These are phyloP conservation scores for Eubucco bourcierii DNA, from an alignment of 2,113 vertebrate genomes.

Conservation along the genomic window DNA sequence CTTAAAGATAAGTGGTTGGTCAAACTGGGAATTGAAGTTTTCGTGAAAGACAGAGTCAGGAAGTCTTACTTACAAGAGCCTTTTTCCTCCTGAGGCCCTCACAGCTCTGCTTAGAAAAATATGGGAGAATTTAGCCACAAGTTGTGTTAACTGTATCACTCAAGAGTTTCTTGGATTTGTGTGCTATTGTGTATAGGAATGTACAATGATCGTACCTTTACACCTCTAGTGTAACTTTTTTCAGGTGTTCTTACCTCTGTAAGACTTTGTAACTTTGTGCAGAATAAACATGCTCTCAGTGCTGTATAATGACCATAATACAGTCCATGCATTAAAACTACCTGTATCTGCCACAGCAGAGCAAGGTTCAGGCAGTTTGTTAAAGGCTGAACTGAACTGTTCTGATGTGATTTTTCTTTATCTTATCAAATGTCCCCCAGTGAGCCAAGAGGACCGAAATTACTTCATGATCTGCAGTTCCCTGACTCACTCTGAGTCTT, in stretches of 20 bases:
- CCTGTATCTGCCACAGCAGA: not conserved
- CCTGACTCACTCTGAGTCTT: not conserved
- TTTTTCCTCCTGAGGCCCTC: not conserved
- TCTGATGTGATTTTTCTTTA: not conserved
- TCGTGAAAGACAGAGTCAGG: not conserved
- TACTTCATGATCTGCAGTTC: not conserved
- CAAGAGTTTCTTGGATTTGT: not conserved
- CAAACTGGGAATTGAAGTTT: not conserved
- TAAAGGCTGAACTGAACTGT: not conserved
- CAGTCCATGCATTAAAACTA: not conserved
- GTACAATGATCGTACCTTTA: not conserved
- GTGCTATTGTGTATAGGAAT: not conserved
- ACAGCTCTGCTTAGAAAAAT: not conserved
- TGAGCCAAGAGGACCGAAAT: not conserved
- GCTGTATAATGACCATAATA: not conserved
- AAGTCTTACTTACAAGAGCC: not conserved
- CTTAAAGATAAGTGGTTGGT: not conserved
- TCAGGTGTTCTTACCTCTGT: not conserved
- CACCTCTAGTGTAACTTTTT: not conserved
- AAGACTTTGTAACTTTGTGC: not conserved
- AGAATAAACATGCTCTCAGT: not conserved
- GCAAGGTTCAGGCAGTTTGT: constrained; percentile 13
- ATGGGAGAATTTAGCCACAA: not conserved
- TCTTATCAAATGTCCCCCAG: not conserved
- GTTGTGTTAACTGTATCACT: not conserved